Evolutionary conservation across 1,140 invertebrate species (phyloP), one percentile per base, ranked within the genome.

Genomic region (Chrysoperla carnea): DNA sequence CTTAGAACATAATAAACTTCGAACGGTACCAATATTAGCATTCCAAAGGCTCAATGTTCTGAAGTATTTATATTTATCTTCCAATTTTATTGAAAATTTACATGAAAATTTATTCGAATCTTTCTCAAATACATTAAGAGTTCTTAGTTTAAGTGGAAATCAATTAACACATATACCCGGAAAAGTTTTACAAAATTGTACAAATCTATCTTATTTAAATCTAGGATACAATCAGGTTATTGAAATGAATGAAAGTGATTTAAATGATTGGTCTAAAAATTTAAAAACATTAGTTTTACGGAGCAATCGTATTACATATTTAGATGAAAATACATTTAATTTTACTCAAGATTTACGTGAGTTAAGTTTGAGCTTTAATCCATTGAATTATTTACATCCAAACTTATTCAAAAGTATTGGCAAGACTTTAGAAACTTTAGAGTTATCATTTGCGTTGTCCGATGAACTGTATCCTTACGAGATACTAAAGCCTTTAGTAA

Each of bases 351-450:
- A 78, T 48, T 64, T 92, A 40, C 77, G 80, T 53, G 87, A 92
- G 59, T 73, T 93, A 27, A 87, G 83, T 59, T 62, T 93, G 35
- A 88, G 84, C 45, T 92, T 90, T 59, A 92, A 92, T 60, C 79
- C 83, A 50, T 67, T 93, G 29, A 72, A 73, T 43, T 77, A 83
- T 44, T 66, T 87, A 28, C 78, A 86, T 54, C 69, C 76, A 8
- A 67, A 82, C 43, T 77, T 84, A 6, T 88, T 91, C 52, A 63
- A 69, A 13, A 81, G 81, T 45, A 67, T 85, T 29, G 65, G 72
- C 6, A 75, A 70, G n/a, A 33, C 31, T 2, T 61, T 92, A 6
- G 78, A 85, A 55, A 83, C 81, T 42, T 64, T 92, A 13, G 87
- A 91, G 57, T 69, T 88, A 35, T 88, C 84, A 48, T 87, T 87